A percentile compares a stretch with the other conserved stretches of the same genome.
These are phyloP conservation scores for Sialia sialis DNA, from an alignment of 2,113 vertebrate species.

Conservation along the genomic window DNA sequence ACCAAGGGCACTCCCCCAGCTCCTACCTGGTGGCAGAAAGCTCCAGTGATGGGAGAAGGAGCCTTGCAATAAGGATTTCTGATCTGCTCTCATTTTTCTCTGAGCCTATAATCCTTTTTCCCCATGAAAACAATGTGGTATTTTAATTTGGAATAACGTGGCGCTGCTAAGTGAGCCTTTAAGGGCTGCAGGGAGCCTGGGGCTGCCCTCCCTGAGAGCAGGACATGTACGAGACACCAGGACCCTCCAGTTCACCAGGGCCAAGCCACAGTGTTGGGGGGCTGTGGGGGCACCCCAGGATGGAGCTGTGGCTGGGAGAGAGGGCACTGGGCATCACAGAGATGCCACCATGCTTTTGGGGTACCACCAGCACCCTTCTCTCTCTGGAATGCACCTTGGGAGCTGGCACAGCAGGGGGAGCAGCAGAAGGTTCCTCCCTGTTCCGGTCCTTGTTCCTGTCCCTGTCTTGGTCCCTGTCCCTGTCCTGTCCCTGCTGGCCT, in stretches of 20 bases:
- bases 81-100: neutral
- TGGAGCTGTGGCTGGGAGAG: neutral
- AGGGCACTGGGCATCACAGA: accelerated
- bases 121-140: neutral
- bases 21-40: neutral
- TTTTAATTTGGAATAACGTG: conserved; percentile 33
- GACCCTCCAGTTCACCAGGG: accelerated
- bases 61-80: neutral
- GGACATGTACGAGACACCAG: neutral
- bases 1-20: neutral
- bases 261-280: neutral
- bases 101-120: conserved; percentile 36
- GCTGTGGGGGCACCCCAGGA: neutral
- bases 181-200: neutral
- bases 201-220: neutral
- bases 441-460: neutral
- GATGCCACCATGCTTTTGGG: accelerated
- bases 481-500: neutral
- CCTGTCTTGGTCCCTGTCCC: neutral
- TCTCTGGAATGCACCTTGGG: neutral
- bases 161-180: neutral
- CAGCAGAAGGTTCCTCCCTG: neutral
- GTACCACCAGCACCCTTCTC: neutral
- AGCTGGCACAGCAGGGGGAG: neutral
- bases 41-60: neutral